These are phyloP conservation scores for Ylistrum balloti DNA, from an alignment of 1,140 invertebrate species.

Conservation along the genomic window DNA sequence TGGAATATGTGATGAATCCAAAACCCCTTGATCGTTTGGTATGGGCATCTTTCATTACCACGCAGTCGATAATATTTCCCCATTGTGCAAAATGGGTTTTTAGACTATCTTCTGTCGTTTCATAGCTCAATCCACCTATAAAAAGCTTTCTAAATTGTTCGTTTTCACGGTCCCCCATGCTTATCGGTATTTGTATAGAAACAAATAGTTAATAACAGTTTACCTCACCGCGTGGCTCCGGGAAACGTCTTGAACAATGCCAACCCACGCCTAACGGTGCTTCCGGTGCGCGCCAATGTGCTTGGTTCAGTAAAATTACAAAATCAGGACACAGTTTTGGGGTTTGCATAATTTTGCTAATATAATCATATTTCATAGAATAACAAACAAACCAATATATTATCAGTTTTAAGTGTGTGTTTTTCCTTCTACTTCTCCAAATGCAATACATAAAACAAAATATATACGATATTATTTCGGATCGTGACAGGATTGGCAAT, in stretches of 20 bases:
- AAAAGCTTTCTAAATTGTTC: constrained; percentile 78
- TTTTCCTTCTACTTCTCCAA: neutral
- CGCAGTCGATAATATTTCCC: constrained; percentile 98
- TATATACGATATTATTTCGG: neutral
- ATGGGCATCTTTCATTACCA: constrained; percentile 98
- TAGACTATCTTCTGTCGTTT: constrained; percentile 96
- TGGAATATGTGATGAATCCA: constrained; percentile 97
- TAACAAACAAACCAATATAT: neutral
- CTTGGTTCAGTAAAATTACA: neutral
- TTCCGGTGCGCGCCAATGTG: constrained; percentile 1
- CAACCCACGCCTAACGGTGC: constrained; percentile 3
- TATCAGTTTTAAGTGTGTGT: neutral
- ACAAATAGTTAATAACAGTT: neutral
- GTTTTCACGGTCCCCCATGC: constrained; percentile 67
- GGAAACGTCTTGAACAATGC: constrained; percentile 17
- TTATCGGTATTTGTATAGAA: neutral
- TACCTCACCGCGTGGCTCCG: neutral
- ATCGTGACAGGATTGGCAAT: neutral
- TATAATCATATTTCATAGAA: neutral
- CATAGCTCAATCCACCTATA: constrained; percentile 94
- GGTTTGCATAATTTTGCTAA: neutral
- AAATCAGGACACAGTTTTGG: neutral
- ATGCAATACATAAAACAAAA: neutral
- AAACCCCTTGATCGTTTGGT: constrained; percentile 96
- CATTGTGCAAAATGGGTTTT: constrained; percentile 97